These are phyloP conservation scores for Pachydiplax longipennis DNA, from an alignment of 2,888 invertebrate species.

Conservation along the genomic window DNA sequence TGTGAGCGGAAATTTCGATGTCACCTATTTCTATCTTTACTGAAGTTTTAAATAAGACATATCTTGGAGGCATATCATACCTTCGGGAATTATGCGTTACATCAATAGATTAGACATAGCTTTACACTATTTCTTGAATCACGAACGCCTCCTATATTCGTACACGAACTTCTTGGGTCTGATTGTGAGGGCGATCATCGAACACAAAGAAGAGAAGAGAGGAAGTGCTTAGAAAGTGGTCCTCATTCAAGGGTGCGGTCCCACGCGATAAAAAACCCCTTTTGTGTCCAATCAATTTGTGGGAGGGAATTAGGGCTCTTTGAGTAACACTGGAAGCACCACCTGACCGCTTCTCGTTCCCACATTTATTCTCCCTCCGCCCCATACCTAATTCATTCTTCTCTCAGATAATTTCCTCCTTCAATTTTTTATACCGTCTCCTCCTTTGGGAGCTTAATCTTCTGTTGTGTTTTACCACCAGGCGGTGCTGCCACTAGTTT, in stretches of 20 bases:
- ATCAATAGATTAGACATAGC: too few species aligned
- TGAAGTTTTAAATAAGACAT: too few species aligned
- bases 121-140: too few species aligned
- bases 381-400: neutral
- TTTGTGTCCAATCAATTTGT: conserved; percentile 38
- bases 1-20: too few species aligned
- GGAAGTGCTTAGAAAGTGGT: neutral
- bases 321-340: conserved; percentile 44
- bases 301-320: conserved; percentile 19
- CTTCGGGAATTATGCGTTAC: too few species aligned
- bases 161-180: too few species aligned
- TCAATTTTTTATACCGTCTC: neutral
- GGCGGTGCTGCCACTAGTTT: too few species aligned
- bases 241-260: neutral
- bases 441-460: neutral
- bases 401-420: neutral
- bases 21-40: too few species aligned
- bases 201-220: neutral
- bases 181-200: too few species aligned
- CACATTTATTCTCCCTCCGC: neutral
- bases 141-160: too few species aligned
- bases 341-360: conserved; percentile 33
- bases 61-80: too few species aligned
- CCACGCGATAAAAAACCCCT: conserved; percentile 10
- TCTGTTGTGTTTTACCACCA: neutral